These are phyloP conservation scores for Drosophila melanosoma DNA, from an alignment of 2,888 invertebrate species.

Conservation along the genomic window DNA sequence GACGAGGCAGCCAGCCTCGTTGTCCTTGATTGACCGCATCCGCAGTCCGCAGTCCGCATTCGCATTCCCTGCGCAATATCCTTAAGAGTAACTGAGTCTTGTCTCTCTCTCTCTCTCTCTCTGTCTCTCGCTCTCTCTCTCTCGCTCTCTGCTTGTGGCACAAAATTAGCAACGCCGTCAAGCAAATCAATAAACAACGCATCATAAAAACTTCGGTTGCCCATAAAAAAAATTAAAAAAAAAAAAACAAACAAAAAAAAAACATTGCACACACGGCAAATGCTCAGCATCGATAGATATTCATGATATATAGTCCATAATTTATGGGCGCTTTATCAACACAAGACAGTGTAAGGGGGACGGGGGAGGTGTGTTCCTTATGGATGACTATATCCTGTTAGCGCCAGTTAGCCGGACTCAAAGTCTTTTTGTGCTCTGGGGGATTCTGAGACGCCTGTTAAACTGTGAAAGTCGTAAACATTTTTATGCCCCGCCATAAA, in stretches of 20 bases:
- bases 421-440: not conserved
- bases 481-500: slow-evolving; percentile 75
- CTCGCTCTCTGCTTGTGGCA: slow-evolving; percentile 32
- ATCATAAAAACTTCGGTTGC: slow-evolving; percentile 55
- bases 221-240: slow-evolving; percentile 50
- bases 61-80: slow-evolving; percentile 24
- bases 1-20: slow-evolving; percentile 32
- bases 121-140: no score
- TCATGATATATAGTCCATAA: slow-evolving; percentile 72
- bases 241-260: not conserved
- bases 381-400: slow-evolving; percentile 60
- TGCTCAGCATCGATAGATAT: slow-evolving; percentile 63
- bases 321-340: slow-evolving; percentile 74
- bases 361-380: slow-evolving; percentile 44
- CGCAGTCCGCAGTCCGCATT: slow-evolving; percentile 62
- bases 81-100: slow-evolving; percentile 8
- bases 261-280: slow-evolving; percentile 26
- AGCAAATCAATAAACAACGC: slow-evolving; percentile 73
- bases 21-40: slow-evolving; percentile 82
- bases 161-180: slow-evolving; percentile 67
- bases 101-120: not conserved
- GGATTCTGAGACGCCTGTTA: slow-evolving; percentile 58
- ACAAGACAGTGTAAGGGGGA: slow-evolving; percentile 19
- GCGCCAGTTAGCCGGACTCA: slow-evolving; percentile 49
- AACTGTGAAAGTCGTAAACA: slow-evolving; percentile 78